These are phyloP conservation scores for Agriopis aurantiaria DNA, from an alignment of 2,888 invertebrate species.

Conservation along the genomic window DNA sequence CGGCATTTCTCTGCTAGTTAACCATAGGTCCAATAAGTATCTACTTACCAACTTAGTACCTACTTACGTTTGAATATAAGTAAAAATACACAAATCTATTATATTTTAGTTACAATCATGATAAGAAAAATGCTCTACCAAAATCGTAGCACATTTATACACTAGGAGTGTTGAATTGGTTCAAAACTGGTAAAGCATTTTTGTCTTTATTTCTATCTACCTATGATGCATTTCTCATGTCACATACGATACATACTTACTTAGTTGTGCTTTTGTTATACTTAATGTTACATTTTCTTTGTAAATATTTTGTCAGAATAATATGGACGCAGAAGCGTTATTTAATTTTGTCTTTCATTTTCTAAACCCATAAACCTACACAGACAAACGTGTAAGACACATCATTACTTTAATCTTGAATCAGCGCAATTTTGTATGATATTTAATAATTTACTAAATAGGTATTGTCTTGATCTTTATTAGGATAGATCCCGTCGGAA, in stretches of 20 bases:
- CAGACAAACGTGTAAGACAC: not conserved
- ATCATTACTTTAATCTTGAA: too few relatives aligned
- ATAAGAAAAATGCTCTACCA: conserved; percentile 5
- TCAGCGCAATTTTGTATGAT: not conserved
- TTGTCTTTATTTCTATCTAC: conserved; percentile 37
- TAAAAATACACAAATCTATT: not conserved
- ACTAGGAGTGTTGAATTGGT: not conserved
- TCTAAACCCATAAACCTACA: not conserved
- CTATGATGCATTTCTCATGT: conserved; percentile 75
- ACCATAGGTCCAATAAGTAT: not conserved
- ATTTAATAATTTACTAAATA: too few relatives aligned
- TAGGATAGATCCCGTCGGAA: too few relatives aligned
- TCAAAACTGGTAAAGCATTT: conserved; percentile 12
- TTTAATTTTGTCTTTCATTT: conserved; percentile 60
- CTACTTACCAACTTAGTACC: not conserved
- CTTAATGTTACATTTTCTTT: conserved; percentile 76
- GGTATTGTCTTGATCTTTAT: too few relatives aligned
- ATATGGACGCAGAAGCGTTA: conserved; percentile 76
- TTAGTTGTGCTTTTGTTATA: conserved; percentile 79
- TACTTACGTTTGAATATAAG: not conserved
- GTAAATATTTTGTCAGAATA: conserved; percentile 82
- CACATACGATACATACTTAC: conserved; percentile 34
- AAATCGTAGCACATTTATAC: not conserved
- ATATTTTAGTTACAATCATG: not conserved
- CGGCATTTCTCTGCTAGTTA: not conserved